A percentile compares a stretch with the other conserved stretches of the same genome.
phyloP scores from a whole-genome alignment of 2,113 vertebrate genomes.

The Eretmochelys imbricata region DNA sequence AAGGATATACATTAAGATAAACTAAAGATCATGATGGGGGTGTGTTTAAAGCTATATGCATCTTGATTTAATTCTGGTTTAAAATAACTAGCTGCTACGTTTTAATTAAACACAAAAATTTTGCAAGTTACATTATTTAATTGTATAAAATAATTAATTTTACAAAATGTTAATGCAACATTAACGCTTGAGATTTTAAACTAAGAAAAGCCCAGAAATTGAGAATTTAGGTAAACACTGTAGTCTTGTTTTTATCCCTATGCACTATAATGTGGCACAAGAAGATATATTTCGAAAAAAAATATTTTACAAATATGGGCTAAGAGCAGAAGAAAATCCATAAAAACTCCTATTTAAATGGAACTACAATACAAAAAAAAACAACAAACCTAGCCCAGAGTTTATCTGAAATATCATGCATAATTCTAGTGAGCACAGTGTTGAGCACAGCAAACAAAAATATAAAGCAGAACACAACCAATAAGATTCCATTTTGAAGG shows the following conservation, averaged over 20 bases:
- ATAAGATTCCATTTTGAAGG: not conserved
- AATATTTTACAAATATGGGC: not conserved
- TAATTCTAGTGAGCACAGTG: not conserved
- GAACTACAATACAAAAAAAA: not conserved
- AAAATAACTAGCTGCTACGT: not conserved
- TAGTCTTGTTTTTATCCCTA: too few species aligned
- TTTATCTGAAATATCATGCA: not conserved
- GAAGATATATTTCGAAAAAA: not conserved
- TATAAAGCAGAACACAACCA: not conserved
- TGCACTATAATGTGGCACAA: not conserved
- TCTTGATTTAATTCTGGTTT: not conserved
- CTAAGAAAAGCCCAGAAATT: not conserved
- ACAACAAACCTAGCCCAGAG: not conserved
- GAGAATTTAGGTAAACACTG: not conserved
- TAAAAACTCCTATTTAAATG: not conserved
- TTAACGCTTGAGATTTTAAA: not conserved
- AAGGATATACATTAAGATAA: not conserved
- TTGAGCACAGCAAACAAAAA: fast-evolving
- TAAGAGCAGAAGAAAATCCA: not conserved
- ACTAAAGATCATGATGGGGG: not conserved
- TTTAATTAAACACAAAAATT: too few species aligned
- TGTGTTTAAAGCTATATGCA: not conserved
- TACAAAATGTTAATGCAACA: not conserved
- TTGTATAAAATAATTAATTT: not conserved
- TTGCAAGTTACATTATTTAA: too few species aligned